Percentiles rank a stretch among this genome's conserved stretches.
phyloP scores from a whole-genome alignment of 2,888 invertebrate species.

The Sphinx pinastri region DNA sequence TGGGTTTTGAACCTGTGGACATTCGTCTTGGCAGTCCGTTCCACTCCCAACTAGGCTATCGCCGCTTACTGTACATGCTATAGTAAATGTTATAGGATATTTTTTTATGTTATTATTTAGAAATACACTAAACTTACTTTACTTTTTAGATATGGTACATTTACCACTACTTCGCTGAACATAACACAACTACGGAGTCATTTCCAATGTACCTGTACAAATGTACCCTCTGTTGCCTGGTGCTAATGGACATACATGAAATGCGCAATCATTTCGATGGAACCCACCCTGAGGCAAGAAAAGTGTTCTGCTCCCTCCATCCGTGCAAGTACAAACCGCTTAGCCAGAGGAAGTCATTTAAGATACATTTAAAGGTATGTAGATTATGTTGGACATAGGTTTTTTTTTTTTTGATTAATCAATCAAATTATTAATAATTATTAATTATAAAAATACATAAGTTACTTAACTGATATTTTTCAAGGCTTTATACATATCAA shows the following conservation, averaged over 20 bases:
- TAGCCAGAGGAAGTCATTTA: constrained; percentile 73
- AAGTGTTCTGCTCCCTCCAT: constrained; percentile 70
- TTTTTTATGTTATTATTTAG: no score
- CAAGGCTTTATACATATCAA: no score
- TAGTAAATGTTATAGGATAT: no score
- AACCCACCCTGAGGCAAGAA: constrained; percentile 67
- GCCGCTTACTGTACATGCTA: no score
- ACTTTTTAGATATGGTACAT: constrained; percentile 68
- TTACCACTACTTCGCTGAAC: constrained; percentile 67
- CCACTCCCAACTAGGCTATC: no score
- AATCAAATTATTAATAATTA: no score
- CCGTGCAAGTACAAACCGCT: constrained; percentile 70
- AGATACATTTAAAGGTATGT: constrained; percentile 74
- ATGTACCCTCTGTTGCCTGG: constrained; percentile 69
- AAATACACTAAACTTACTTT: no score
- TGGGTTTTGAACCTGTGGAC: no score
- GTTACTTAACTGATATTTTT: no score
- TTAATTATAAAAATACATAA: no score
- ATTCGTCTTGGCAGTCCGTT: no score
- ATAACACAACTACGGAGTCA: constrained; percentile 44
- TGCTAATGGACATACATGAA: constrained; percentile 57
- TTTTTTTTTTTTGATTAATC: no score
- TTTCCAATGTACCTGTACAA: constrained; percentile 60
- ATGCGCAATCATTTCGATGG: constrained; percentile 68
- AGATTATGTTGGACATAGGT: background rate